These are phyloP conservation scores for Nomada hirtipes DNA, from an alignment of 2,888 invertebrate genomes.

Conservation along the genomic window DNA sequence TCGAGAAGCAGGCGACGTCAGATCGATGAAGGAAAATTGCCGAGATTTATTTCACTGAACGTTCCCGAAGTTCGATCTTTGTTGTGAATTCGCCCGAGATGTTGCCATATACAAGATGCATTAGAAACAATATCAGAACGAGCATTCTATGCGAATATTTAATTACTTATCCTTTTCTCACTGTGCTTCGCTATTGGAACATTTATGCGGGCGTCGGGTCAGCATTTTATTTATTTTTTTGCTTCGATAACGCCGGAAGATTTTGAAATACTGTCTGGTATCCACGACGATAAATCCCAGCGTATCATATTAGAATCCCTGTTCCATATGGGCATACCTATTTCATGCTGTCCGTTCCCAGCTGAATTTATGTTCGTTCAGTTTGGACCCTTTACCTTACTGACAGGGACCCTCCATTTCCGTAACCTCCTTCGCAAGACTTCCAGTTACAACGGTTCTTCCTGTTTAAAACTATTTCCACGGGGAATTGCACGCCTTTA, in stretches of 20 bases:
- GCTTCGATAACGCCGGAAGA: slow-evolving; percentile 40
- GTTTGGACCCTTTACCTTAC: slow-evolving; percentile 27
- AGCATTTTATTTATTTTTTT: slow-evolving; percentile 30
- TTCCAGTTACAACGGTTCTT: too few relatives aligned
- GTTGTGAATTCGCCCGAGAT: too few relatives aligned
- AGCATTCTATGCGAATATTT: too few relatives aligned
- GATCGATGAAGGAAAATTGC: slow-evolving; percentile 11
- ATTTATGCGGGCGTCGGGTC: background rate
- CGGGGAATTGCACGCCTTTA: background rate
- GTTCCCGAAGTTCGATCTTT: background rate
- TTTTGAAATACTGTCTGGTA: slow-evolving; percentile 49
- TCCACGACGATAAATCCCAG: slow-evolving; percentile 56
- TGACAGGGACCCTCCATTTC: too few relatives aligned
- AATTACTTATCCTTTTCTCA: background rate
- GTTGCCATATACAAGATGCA: too few relatives aligned
- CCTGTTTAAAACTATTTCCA: background rate
- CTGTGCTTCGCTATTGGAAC: background rate
- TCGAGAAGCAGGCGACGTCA: slow-evolving; percentile 34
- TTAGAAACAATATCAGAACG: background rate
- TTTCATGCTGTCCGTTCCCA: slow-evolving; percentile 54
- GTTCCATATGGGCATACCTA: slow-evolving; percentile 51
- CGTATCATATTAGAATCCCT: slow-evolving; percentile 60
- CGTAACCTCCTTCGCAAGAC: background rate
- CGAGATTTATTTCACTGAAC: slow-evolving; percentile 10
- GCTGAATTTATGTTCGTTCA: slow-evolving; percentile 49